Conservation (phyloP, 2,888 invertebrate genomes). For the Germaria angustata region DNA sequence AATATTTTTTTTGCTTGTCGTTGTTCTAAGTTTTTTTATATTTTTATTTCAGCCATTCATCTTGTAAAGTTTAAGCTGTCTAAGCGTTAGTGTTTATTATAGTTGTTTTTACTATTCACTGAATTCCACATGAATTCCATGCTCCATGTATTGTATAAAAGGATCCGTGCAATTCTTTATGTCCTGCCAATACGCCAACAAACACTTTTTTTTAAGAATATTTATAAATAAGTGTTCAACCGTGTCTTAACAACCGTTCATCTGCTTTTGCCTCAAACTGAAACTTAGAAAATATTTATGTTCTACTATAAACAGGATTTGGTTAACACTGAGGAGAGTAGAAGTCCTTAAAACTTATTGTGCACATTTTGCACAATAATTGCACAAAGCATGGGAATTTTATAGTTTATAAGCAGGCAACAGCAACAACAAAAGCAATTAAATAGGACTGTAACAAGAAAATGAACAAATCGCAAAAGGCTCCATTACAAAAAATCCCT, state of each 20-base stretch:
- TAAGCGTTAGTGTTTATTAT: not conserved
- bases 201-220: not conserved
- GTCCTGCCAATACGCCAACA: not conserved
- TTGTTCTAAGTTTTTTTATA: not conserved
- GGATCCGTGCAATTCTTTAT: not conserved
- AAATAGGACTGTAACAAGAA: not conserved
- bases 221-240: not conserved
- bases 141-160: not conserved
- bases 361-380: not conserved
- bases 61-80: conserved; percentile 8
- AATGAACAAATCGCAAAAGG: not conserved
- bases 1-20: not conserved
- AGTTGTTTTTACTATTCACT: conserved; percentile 10
- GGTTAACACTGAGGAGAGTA: not conserved
- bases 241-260: not conserved
- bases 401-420: not conserved
- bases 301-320: not conserved
- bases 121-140: not conserved
- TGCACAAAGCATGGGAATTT: not conserved
- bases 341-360: not conserved
- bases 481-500: no score
- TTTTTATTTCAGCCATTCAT: conserved; percentile 10
- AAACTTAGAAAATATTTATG: not conserved
- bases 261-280: not conserved
- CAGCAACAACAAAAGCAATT: not conserved